Evolutionary conservation across 2,888 invertebrate genomes (phyloP).

Genomic region (Orthosia gothica): DNA sequence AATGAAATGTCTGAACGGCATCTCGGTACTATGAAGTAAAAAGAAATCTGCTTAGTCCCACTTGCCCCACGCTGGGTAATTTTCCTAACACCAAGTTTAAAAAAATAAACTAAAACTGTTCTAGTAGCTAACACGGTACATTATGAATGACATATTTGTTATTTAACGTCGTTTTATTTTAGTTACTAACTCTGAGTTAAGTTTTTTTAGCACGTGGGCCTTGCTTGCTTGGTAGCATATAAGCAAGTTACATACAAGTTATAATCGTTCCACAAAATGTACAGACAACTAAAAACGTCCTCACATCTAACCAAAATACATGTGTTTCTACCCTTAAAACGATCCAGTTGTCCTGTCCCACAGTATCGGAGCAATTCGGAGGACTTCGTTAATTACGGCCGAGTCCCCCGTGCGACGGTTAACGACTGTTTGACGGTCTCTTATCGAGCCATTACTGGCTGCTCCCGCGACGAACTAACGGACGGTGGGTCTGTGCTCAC

Average conservation of each 20-base stretch:
- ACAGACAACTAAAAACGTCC: not conserved
- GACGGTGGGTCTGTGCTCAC: not conserved
- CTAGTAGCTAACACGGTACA: no score
- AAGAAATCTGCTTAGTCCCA: not conserved
- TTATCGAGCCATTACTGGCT: constrained; percentile 53
- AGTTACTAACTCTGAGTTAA: no score
- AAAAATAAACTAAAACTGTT: no score
- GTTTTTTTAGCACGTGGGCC: no score
- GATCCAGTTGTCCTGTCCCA: not conserved
- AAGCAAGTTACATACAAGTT: not conserved
- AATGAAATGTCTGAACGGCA: not conserved
- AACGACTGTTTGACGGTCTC: constrained; percentile 52
- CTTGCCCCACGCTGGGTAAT: no score
- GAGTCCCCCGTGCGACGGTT: constrained; percentile 38
- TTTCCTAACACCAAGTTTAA: no score
- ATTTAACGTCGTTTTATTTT: no score
- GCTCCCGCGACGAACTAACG: constrained; percentile 37
- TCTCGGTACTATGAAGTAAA: not conserved
- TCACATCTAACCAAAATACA: not conserved
- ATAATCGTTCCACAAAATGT: not conserved
- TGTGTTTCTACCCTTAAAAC: not conserved
- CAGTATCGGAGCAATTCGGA: constrained; percentile 22
- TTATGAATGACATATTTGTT: no score
- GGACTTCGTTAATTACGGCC: constrained; percentile 46
- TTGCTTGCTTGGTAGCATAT: no score